Evolutionary conservation across 1,140 invertebrate species (phyloP).

Genomic region (Diplogasteroides magnus): DNA sequence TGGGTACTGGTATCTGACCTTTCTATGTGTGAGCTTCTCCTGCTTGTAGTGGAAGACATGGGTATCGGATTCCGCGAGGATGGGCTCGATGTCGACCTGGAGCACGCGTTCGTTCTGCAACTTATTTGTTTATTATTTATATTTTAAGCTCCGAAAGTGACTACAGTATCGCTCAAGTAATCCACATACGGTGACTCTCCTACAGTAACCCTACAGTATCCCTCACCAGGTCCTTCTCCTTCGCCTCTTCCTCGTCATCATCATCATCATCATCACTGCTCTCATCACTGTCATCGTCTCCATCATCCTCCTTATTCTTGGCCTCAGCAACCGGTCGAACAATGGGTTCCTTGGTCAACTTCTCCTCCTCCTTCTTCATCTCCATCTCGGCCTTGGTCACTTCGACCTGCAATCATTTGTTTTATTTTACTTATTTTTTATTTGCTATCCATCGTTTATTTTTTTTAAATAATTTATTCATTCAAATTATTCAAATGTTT

Average conservation of each 20-base stretch:
- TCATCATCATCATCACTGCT: background rate
- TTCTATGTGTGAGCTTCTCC: slow-evolving; percentile 34
- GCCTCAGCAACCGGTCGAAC: background rate
- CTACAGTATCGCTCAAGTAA: too few species aligned
- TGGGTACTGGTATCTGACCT: slow-evolving; percentile 10
- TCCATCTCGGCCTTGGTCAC: background rate
- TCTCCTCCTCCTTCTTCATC: background rate
- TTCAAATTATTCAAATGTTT: background rate
- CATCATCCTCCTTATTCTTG: background rate
- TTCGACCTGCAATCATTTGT: too few species aligned
- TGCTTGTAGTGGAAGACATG: slow-evolving; percentile 32
- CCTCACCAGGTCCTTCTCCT: slow-evolving; percentile 14
- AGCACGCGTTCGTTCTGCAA: slow-evolving; percentile 32
- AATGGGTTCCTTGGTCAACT: background rate
- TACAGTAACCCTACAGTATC: too few species aligned
- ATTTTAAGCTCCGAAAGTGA: too few species aligned
- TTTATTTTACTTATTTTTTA: too few species aligned
- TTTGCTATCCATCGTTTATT: background rate
- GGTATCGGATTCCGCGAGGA: slow-evolving; percentile 40
- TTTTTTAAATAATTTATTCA: background rate
- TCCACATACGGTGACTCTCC: too few species aligned
- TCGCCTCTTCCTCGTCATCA: slow-evolving; percentile 20
- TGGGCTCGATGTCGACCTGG: slow-evolving; percentile 48
- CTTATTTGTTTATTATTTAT: background rate
- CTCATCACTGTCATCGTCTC: background rate